Evolutionary conservation across 2,888 invertebrate species (phyloP), one percentile per base, ranked within the genome.

Genomic region (Dromius quadrimaculatus): DNA sequence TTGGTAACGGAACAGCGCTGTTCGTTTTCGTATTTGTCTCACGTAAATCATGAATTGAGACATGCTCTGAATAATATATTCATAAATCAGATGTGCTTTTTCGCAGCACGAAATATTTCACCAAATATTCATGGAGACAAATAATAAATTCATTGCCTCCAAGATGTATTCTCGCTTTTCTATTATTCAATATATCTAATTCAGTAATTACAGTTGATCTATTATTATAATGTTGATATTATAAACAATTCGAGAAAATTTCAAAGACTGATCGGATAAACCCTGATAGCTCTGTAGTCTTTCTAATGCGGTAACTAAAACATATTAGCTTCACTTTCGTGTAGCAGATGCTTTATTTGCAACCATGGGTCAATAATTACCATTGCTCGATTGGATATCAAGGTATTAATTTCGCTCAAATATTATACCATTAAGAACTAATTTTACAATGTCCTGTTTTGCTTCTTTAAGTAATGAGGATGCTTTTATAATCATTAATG

Each of bases 11-110:
- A 43, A 45, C 43, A 47, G 54, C 65, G 32, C 36, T 50, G 65
- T 47, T 47, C 50, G 64, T 50, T 65, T 50, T 41, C 41, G 66
- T 57, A 57, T 66, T 66, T 66, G 66, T 66, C 66, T 38, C 66
- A 66, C 66, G 66, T 66, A 66, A 66, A 66, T 66, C 66, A 66
- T 66, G 38, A 32, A 66, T 66, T 41, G 66, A 45, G 28, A 57
- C 66, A 66, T 23, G 66, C 41, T 66, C 43, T 66, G 66, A 66
- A 66, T 66, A 66, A 57, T 41, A 66, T 66, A 66, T 66, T 66
- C 66, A 66, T 66, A 66, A 66, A 66, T 66, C 66, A 38, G 57
- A 19, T 43, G 45, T 50, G 41, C 41, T 11, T 47, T 50, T 47
- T 50, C 47, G 50, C 50, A 64, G 34, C 47, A 19, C n/a, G 8